Evolutionary conservation across 1,140 invertebrate genomes (phyloP).

Genomic region (Nebria ingens): DNA sequence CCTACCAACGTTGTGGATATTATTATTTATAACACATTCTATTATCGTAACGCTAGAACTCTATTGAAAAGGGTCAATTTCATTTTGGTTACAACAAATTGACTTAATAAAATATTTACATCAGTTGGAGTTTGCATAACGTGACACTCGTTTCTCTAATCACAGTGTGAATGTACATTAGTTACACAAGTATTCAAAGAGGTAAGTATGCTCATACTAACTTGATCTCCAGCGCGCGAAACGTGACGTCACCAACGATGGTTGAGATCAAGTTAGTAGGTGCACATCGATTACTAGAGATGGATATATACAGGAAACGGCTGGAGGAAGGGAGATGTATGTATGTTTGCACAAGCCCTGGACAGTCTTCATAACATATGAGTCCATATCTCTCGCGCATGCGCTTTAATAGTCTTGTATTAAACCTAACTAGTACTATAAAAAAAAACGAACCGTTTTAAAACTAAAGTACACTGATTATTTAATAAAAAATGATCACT

Average conservation of each 20-base stretch:
- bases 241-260: too few species aligned
- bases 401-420: neutral
- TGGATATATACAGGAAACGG: neutral
- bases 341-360: neutral
- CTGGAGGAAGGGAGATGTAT: neutral
- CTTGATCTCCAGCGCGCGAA: too few species aligned
- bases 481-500: neutral
- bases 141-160: neutral
- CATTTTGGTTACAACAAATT: neutral
- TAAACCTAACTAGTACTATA: neutral
- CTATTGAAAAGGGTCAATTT: neutral
- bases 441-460: slow-evolving; percentile 1
- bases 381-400: slow-evolving; percentile 2
- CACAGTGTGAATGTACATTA: neutral
- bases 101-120: neutral
- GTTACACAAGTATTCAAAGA: neutral
- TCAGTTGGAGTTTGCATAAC: neutral
- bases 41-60: neutral
- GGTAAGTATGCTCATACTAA: too few species aligned
- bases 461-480: neutral
- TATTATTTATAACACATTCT: too few species aligned
- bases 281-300: too few species aligned
- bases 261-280: too few species aligned
- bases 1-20: neutral
- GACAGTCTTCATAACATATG: neutral